phyloP scores from a whole-genome alignment of 2,113 vertebrate genomes.

The Struthio camelus region DNA sequence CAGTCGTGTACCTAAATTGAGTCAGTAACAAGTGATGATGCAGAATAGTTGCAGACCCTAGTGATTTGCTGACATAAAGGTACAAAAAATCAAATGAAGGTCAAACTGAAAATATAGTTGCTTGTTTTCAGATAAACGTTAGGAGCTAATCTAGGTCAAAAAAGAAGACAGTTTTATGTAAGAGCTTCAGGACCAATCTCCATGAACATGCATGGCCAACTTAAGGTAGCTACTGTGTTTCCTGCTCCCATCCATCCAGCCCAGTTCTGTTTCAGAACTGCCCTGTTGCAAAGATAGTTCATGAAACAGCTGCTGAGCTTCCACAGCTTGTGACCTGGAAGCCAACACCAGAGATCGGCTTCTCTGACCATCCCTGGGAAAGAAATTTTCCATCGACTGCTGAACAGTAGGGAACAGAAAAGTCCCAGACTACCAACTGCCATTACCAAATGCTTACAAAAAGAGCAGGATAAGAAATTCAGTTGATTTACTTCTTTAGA shows the following conservation, averaged over 20 bases:
- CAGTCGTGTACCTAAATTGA: fast-evolving
- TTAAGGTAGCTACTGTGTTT: neutral
- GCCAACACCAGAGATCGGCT: neutral
- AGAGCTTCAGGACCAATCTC: neutral
- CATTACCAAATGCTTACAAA: neutral
- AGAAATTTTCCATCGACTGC: neutral
- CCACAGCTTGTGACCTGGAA: neutral
- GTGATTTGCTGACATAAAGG: neutral
- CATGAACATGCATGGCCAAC: neutral
- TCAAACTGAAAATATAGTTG: neutral
- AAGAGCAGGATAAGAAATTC: neutral
- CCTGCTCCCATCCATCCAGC: neutral
- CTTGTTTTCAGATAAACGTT: neutral
- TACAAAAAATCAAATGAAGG: neutral
- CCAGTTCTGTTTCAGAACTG: neutral
- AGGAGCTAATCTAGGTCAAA: neutral
- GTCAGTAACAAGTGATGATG: neutral
- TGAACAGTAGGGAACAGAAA: neutral
- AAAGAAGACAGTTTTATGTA: neutral
- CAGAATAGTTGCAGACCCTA: neutral
- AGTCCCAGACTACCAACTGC: neutral
- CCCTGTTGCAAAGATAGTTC: neutral
- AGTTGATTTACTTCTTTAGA: neutral
- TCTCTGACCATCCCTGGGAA: neutral
- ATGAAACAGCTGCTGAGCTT: neutral